These are phyloP conservation scores for Echinometra lucunter DNA, from an alignment of 53 echinoderm and acorn worm species.

Conservation along the genomic window DNA sequence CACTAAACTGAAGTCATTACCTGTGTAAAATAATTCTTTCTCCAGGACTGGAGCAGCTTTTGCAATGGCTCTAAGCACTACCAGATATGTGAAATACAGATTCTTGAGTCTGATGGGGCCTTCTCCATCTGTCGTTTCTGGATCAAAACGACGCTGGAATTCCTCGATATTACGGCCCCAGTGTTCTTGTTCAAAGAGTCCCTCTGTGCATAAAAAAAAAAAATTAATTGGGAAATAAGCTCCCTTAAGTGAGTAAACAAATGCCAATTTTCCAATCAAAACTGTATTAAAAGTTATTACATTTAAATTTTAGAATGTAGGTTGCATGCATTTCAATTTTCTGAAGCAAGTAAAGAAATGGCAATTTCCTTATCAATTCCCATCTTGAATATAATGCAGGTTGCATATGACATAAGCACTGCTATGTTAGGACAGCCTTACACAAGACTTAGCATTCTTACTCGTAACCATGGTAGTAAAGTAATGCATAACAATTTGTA, in stretches of 20 bases:
- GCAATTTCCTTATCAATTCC: too few species aligned
- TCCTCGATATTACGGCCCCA: conserved; percentile 92
- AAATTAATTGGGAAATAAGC: not conserved
- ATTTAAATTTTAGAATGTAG: too few species aligned
- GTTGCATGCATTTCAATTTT: too few species aligned
- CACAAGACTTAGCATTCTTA: too few species aligned
- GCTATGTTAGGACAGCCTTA: too few species aligned
- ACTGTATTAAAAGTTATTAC: too few species aligned
- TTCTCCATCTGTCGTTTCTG: conserved; percentile 85
- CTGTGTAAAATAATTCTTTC: conserved; percentile 92
- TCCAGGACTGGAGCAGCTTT: conserved; percentile 86
- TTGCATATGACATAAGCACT: too few species aligned
- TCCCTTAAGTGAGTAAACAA: not conserved
- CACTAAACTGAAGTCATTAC: conserved; percentile 53
- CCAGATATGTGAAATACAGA: conserved; percentile 93
- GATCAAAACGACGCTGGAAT: conserved; percentile 90
- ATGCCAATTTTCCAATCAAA: too few species aligned
- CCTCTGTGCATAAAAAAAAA: conserved; percentile 72
- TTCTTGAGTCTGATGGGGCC: conserved; percentile 94
- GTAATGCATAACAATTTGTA: too few species aligned
- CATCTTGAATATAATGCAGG: too few species aligned
- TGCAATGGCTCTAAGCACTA: conserved; percentile 90
- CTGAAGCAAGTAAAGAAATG: too few species aligned
- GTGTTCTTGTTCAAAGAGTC: conserved; percentile 76
- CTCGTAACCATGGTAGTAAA: too few species aligned